A percentile compares a stretch with the other conserved stretches of the same genome.
These are phyloP conservation scores for Lepus townsendii DNA, from an alignment of 2,797 vertebrate genomes.

Conservation along the genomic window DNA sequence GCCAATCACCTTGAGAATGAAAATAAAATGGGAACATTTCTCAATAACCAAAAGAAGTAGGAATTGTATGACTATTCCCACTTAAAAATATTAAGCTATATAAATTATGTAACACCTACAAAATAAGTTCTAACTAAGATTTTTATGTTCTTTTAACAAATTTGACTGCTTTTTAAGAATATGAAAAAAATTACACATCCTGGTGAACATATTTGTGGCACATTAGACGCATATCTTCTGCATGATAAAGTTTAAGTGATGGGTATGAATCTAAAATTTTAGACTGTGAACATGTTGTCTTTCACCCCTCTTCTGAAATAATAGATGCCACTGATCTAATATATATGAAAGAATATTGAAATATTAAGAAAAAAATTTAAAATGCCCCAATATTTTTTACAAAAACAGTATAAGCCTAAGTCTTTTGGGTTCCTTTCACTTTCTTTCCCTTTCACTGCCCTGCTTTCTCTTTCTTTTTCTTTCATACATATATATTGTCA, in stretches of 20 bases:
- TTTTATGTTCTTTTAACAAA: neutral
- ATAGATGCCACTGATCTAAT: neutral
- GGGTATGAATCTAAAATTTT: neutral
- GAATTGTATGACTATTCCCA: neutral
- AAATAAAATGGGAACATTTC: neutral
- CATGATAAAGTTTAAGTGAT: neutral
- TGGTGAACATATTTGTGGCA: neutral
- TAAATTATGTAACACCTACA: neutral
- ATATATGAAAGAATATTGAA: neutral
- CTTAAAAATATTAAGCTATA: neutral
- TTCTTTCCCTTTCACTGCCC: too few relatives aligned
- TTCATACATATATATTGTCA: neutral
- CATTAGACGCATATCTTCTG: neutral
- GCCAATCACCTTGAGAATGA: neutral
- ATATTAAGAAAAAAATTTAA: conserved; percentile 20
- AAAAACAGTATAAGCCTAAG: neutral
- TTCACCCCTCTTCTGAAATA: neutral
- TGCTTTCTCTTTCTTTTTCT: too few relatives aligned
- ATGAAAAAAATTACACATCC: neutral
- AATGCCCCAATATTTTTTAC: neutral
- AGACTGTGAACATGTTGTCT: neutral
- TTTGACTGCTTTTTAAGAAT: neutral
- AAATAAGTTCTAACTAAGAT: neutral
- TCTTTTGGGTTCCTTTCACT: neutral
- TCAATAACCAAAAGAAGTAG: neutral